Percentiles rank a stretch among this genome's conserved stretches.
These are phyloP conservation scores for Diglossa cyanea DNA, from an alignment of 2,797 vertebrate genomes.

Conservation along the genomic window DNA sequence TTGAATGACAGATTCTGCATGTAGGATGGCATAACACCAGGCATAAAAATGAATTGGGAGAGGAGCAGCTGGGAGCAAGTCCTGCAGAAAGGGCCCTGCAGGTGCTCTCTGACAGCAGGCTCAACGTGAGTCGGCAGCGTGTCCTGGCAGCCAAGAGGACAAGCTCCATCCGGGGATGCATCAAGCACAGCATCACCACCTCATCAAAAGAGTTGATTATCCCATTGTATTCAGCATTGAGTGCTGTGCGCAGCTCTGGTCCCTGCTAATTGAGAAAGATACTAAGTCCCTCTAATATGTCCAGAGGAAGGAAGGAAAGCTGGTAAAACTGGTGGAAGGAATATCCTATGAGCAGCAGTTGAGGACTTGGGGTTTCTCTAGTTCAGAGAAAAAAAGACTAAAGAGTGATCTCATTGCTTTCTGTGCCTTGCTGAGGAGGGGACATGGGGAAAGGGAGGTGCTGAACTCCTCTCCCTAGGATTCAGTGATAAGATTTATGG, in stretches of 20 bases:
- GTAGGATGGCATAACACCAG: rapidly evolving
- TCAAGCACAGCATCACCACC: background rate
- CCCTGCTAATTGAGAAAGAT: background rate
- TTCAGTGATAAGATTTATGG: rapidly evolving
- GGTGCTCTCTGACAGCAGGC: background rate
- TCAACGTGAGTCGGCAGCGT: rapidly evolving
- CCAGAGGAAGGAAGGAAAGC: background rate
- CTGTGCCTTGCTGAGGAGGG: background rate
- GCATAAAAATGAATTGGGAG: background rate
- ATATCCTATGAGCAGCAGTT: background rate
- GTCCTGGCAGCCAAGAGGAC: background rate
- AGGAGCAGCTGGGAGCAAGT: background rate
- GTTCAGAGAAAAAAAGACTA: background rate
- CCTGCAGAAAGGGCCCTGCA: background rate
- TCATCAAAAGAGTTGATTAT: background rate
- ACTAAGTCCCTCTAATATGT: rapidly evolving
- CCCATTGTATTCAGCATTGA: rapidly evolving
- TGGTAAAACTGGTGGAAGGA: background rate
- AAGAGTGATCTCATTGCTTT: rapidly evolving
- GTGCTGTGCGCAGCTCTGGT: background rate
- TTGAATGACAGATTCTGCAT: background rate
- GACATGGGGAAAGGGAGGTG: background rate
- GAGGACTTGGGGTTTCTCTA: background rate
- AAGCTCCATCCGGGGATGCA: rapidly evolving
- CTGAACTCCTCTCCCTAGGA: background rate